Base-by-base conservation (phyloP, 2,888 invertebrate genomes). In the Leptarthrus brevirostris region DNA sequence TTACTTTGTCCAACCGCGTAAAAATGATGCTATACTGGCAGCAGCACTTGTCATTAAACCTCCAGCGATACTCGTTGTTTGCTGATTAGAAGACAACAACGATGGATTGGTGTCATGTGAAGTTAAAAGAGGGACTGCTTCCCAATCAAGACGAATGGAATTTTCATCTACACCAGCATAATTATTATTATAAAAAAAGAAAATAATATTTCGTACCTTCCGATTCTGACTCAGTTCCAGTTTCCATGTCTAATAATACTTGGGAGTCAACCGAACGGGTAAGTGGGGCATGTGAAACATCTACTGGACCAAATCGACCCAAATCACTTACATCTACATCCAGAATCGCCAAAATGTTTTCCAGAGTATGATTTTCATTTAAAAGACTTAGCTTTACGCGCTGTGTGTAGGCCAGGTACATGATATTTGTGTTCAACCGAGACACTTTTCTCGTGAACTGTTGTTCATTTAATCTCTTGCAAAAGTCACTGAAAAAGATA, bases 1-100 rank as follows among this genome's bases (percentile, higher is more conserved):
- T 61, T 58, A 53, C n/a, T 70, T 78, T 83, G 78, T 83, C 83
- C 22, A 81, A 83, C 84, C 83, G 82, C 92, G 89, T 90, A 93
- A 93, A 80, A 95, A 88, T 73, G 94, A 94, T 53, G 91, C 92
- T 78, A 95, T 87, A 77, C 93, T 92, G 74, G 93, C 93, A 70
- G 93, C 93, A 24, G 94, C 93, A 79, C 94, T 93, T 74, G 92
- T 91, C 79, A 94, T 90, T 20, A 94, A 87, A 70, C 93, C 91
- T 26, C 91, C 91, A 47, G 91, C 91, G 77, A 91, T 88, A 85
- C 90, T 88, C 77, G 85, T 82, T 72, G 83, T 82, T 76, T 83
- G 83, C 53, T 80, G 81, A 69, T 77, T 79, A 53, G 77, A 74
- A 0, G 78, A 74, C 26, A 81, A 79, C 30, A 82, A 78, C 73